phyloP scores from a whole-genome alignment of 2,888 invertebrate species.

The Clunio marinus region DNA sequence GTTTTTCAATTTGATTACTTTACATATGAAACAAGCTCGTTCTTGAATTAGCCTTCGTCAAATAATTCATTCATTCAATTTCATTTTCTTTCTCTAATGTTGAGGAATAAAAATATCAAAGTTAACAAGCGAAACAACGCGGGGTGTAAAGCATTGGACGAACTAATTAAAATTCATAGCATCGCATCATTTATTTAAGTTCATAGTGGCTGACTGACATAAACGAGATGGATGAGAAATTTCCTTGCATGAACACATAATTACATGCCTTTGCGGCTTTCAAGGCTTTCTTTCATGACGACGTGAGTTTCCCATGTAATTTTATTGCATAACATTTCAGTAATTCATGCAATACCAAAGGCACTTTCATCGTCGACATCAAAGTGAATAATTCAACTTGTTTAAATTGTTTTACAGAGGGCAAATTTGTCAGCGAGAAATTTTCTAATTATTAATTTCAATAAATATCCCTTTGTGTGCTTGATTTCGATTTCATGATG shows the following conservation, averaged over 20 bases:
- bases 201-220: neutral
- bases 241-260: conserved; percentile 31
- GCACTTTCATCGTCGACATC: neutral
- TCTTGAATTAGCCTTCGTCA: too few species aligned
- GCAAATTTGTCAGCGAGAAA: neutral
- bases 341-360: conserved; percentile 2
- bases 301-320: too few species aligned
- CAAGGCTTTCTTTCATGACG: conserved; percentile 9
- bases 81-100: too few species aligned
- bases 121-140: conserved; percentile 6
- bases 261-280: conserved; percentile 31
- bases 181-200: too few species aligned
- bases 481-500: neutral
- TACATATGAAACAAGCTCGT: too few species aligned
- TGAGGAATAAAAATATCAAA: conserved; percentile 31
- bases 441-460: neutral
- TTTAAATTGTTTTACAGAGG: neutral
- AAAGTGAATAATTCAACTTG: neutral
- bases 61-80: too few species aligned
- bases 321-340: too few species aligned
- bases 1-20: too few species aligned
- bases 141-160: conserved; percentile 30
- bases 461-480: neutral
- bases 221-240: neutral
- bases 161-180: conserved; percentile 32